phyloP scores from a whole-genome alignment of 2,888 invertebrate genomes.

The Nephrotoma guestfalica region DNA sequence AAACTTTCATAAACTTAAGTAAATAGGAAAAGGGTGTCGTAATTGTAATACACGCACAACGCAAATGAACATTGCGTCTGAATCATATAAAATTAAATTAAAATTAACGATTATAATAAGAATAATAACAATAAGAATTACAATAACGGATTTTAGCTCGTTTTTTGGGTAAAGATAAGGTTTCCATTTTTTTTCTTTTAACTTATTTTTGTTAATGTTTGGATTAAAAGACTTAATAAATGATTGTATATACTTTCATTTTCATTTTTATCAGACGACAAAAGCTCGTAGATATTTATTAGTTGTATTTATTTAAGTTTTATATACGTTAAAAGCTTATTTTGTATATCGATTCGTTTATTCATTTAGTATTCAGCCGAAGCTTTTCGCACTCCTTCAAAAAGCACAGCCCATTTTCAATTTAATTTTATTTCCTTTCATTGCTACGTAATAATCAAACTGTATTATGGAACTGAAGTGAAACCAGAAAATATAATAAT shows the following conservation, averaged over 20 bases:
- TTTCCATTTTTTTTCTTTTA: not conserved
- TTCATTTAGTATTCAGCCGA: not conserved
- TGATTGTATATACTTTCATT: not conserved
- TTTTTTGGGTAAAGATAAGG: not conserved
- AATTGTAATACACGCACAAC: not conserved
- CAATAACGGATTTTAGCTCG: not conserved
- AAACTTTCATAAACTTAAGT: not conserved
- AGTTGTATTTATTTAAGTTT: not conserved
- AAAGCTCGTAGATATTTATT: not conserved
- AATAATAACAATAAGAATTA: not conserved
- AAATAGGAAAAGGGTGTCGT: not conserved
- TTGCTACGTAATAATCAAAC: not conserved
- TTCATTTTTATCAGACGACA: not conserved
- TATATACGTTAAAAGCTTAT: not conserved
- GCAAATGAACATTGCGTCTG: not conserved
- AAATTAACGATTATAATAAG: not conserved
- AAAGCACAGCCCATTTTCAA: not conserved
- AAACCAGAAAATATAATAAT: not conserved
- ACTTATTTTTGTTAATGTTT: not conserved
- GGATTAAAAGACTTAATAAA: not conserved
- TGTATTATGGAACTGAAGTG: not conserved
- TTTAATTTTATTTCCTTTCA: not conserved
- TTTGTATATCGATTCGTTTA: not conserved
- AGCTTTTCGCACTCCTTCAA: not conserved
- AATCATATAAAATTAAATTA: not conserved